Evolutionary conservation across 2,888 invertebrate genomes (phyloP), one percentile per base, ranked within the genome.

Genomic region (Pardosa pseudoannulata): DNA sequence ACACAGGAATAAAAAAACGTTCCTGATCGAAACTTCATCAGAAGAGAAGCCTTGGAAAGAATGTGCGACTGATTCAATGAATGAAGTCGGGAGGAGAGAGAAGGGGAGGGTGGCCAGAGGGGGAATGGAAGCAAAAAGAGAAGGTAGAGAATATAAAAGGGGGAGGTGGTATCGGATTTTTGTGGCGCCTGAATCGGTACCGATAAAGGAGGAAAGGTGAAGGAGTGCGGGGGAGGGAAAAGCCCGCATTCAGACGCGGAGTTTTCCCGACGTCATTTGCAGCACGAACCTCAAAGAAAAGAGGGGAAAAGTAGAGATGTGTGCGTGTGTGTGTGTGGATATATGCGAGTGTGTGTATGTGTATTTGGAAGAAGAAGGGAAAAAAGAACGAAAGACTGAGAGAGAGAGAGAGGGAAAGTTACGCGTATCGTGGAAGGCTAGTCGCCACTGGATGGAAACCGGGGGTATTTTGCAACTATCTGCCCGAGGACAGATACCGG

Each of bases 11-110:
- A 67, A 67, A 62, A 74, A 62, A 74, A 62, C 46, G 32, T 19
- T 32, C n/a, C 78, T 76, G 80, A 80, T 80, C 87, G 80, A 87
- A 80, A 87, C 80, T 87, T 87, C 87, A 87, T 87, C 87, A 87
- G 80, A 23, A 41, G 76, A 64, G 71, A 67, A 50, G 31, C 71
- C 64, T 46, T 50, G 46, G 73, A 46, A 78, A 73, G 79, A 79
- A 73, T 73, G 74, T 76, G 87, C 65, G 80, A 76, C 80, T 87
- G 80, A 87, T 80, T 80, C 87, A 67, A 56, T 80, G 80, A 87
- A 87, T 87, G 80, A 46, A 76, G 68, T 31, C 19, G 56, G 74
- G 75, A 31, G 56, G 67, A 29, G n/a, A 23, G 78, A 50, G 13
- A 56, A 70, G 23, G n/a, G 62, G 28, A 3, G 72, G n/a, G 16